These are phyloP conservation scores for Rhinophrynus dorsalis DNA, from an alignment of 2,797 vertebrate genomes.

Conservation along the genomic window DNA sequence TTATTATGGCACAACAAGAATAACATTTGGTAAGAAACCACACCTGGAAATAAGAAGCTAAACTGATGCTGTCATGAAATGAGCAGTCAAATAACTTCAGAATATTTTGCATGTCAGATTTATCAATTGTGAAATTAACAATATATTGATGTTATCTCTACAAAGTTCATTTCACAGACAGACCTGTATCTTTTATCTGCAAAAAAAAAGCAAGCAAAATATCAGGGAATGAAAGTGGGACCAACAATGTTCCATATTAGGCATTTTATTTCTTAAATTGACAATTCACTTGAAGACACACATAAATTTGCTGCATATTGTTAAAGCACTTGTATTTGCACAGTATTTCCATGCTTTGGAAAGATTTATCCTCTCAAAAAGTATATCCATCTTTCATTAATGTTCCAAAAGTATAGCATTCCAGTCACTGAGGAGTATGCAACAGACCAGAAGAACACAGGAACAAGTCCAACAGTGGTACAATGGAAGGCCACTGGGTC, in stretches of 20 bases:
- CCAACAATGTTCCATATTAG: neutral
- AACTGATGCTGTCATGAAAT: neutral
- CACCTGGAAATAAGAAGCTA: slow-evolving; percentile 3
- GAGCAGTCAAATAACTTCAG: slow-evolving; percentile 5
- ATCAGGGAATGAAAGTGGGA: slow-evolving; percentile 1
- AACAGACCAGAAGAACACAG: neutral
- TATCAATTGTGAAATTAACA: slow-evolving; percentile 42
- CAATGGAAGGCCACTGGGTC: slow-evolving; percentile 19
- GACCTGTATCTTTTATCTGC: slow-evolving; percentile 45
- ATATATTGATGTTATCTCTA: slow-evolving; percentile 33
- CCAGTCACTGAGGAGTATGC: neutral
- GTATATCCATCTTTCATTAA: neutral
- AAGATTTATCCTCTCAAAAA: slow-evolving; percentile 9
- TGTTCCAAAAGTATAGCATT: neutral
- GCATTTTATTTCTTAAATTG: neutral
- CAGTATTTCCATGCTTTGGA: slow-evolving; percentile 51
- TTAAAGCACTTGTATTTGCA: slow-evolving; percentile 60
- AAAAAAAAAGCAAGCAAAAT: slow-evolving; percentile 12
- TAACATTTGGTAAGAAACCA: slow-evolving; percentile 6
- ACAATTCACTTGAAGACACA: slow-evolving; percentile 20
- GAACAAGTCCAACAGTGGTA: slow-evolving; percentile 8
- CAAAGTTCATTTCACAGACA: slow-evolving; percentile 48
- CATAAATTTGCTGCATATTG: slow-evolving; percentile 48
- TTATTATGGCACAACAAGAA: slow-evolving; percentile 31
- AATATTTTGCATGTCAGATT: slow-evolving; percentile 43